These are phyloP conservation scores for Cephalopholis sonnerati DNA, from an alignment of 2,113 vertebrate species.

Conservation along the genomic window DNA sequence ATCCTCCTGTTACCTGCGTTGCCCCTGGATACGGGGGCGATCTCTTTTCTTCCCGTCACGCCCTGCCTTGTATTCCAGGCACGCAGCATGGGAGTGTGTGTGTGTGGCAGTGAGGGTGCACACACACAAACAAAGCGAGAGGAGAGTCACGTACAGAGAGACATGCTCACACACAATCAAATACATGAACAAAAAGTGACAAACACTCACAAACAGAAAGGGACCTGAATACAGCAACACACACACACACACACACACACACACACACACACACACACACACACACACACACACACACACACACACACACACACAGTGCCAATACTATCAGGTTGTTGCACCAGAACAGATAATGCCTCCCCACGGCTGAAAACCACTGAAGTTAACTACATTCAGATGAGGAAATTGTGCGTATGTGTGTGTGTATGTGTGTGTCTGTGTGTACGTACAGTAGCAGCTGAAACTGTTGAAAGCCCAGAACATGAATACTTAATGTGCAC, in stretches of 20 bases:
- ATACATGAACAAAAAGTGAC: neutral
- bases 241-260: constrained; percentile 4
- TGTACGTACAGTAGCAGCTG: neutral
- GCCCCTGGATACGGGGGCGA: constrained; percentile 65
- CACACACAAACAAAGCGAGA: neutral
- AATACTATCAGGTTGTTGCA: constrained; percentile 26
- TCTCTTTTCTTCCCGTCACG: constrained; percentile 45
- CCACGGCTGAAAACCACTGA: neutral
- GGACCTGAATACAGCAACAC: neutral
- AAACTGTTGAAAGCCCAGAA: constrained; percentile 1
- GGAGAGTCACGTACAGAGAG: neutral
- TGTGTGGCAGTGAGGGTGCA: constrained; percentile 10
- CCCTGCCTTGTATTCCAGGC: constrained; percentile 60
- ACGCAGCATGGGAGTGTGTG: constrained; percentile 26
- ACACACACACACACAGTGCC: neutral
- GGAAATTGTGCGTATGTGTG: neutral
- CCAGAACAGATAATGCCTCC: constrained; percentile 1
- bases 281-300: constrained; percentile 2
- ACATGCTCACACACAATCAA: neutral
- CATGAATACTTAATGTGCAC: constrained; percentile 25
- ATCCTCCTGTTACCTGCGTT: constrained; percentile 67
- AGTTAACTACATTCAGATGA: constrained; percentile 13
- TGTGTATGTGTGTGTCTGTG: constrained; percentile 14
- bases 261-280: neutral
- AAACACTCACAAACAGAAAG: neutral